Percentiles rank a stretch among this genome's conserved stretches.
phyloP scores from a whole-genome alignment of 1,140 invertebrate species.

The Adelges cooleyi region DNA sequence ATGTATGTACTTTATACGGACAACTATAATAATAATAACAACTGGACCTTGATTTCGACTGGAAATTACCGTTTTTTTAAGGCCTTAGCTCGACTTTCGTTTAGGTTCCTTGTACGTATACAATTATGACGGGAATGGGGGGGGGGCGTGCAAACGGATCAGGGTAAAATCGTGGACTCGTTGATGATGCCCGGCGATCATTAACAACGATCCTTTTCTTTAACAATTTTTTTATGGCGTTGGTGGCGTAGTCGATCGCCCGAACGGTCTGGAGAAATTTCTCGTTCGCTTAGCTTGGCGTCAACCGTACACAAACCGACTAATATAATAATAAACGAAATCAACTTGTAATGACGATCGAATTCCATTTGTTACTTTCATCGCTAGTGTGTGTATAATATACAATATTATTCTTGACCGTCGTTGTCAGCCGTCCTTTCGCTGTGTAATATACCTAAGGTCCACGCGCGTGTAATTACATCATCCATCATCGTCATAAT shows the following conservation, averaged over 20 bases:
- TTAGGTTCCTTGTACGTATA: too few relatives aligned
- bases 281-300: neutral
- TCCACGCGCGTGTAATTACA: neutral
- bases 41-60: too few relatives aligned
- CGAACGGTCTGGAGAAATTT: conserved; percentile 9
- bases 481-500: conserved; percentile 7
- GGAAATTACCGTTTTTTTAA: too few relatives aligned
- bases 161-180: too few relatives aligned
- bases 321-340: conserved; percentile 25
- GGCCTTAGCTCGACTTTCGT: too few relatives aligned
- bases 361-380: conserved; percentile 26
- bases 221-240: neutral
- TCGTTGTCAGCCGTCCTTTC: conserved; percentile 19
- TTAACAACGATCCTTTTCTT: neutral
- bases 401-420: neutral
- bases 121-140: too few relatives aligned
- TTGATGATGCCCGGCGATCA: neutral
- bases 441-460: neutral
- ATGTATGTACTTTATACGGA: too few relatives aligned
- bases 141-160: too few relatives aligned
- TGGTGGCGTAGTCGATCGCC: neutral
- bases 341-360: conserved; percentile 27
- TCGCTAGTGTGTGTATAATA: neutral
- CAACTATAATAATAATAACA: too few relatives aligned
- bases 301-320: neutral